Evolutionary conservation across 2,888 invertebrate genomes (phyloP), one percentile per base, ranked within the genome.

Genomic region (Lymantria dispar): DNA sequence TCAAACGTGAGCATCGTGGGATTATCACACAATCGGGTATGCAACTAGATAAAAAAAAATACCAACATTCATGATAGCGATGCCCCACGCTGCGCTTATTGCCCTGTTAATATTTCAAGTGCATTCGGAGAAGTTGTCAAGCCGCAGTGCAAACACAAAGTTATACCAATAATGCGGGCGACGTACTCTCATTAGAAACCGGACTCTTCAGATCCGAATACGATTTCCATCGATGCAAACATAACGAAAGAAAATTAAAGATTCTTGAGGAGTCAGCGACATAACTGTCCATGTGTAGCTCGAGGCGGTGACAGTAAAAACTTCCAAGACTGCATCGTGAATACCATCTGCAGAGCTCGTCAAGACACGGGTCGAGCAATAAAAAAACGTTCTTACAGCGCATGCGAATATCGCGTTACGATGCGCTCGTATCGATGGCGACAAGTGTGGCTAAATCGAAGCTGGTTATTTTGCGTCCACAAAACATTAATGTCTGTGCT

Each of bases 331-430:
- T 74, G 76, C 80, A 71, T 74, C 74, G 75, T 68, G 78, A 76
- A 83, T 80, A 68, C 79, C 83, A 80, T 83, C 78, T 78, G 80
- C 71, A 77, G 77, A 74, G 72, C 78, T 74, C 74, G 76, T 72
- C 77, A 74, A 72, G 75, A 69, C 72, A 72, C 71, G 74, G 72
- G 38, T 63, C 68, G 64, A 70, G 68, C 75, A 72, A 81, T 79
- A 85, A n/a, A 38, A 86, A 86, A 85, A 85, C 75, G 67, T 69
- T 74, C 76, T 72, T 77, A 74, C 61, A 70, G 76, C 77, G 78
- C 80, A 79, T 78, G 76, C 76, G 80, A 80, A 80, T 77, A 79
- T 79, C 76, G 65, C 67, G 69, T 76, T 73, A 78, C 76, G 71
- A 68, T 59, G 64, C 62, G 64, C 65, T 71, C 74, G 74, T 82